Percentiles rank a stretch among this genome's conserved stretches.
Evolutionary conservation across 2,888 invertebrate species (phyloP).

Genomic region (Pycnomerus fuliginosus): DNA sequence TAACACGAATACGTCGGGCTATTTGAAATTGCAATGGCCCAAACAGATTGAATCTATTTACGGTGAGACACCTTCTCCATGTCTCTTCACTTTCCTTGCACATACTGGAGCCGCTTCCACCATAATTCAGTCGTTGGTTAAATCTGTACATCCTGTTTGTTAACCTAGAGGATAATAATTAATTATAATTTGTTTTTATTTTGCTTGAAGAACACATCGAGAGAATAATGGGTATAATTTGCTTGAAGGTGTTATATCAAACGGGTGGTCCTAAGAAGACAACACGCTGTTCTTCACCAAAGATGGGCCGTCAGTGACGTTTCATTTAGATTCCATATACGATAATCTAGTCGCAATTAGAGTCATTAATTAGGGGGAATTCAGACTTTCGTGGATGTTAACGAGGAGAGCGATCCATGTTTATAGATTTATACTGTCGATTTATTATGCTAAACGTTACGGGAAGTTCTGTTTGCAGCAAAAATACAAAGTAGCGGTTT

Average conservation of each 20-base stretch:
- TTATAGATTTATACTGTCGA: constrained; percentile 29
- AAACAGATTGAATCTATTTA: constrained; percentile 33
- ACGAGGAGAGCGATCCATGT: constrained; percentile 20
- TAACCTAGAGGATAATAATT: too few relatives aligned
- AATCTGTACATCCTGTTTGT: constrained; percentile 14
- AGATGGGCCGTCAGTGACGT: constrained; percentile 9
- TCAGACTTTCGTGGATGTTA: constrained; percentile 30
- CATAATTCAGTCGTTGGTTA: constrained; percentile 12
- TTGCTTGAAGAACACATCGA: too few relatives aligned
- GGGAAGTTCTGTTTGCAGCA: constrained; percentile 7
- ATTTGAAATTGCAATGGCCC: constrained; percentile 29
- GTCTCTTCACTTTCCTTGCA: too few relatives aligned
- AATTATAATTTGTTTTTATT: too few relatives aligned
- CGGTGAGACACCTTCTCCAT: constrained; percentile 31
- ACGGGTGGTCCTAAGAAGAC: constrained; percentile 13
- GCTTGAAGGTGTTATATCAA: constrained; percentile 12
- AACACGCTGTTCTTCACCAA: constrained; percentile 6
- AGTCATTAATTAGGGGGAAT: constrained; percentile 36
- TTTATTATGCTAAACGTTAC: constrained; percentile 25
- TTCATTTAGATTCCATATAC: constrained; percentile 10
- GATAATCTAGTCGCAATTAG: constrained; percentile 27
- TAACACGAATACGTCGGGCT: constrained; percentile 23
- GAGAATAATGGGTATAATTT: too few relatives aligned
- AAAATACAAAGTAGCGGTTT: constrained; percentile 17
- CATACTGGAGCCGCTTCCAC: constrained; percentile 24